Percentiles rank a stretch among this genome's conserved stretches.
Evolutionary conservation across 2,113 vertebrate species (phyloP).

Genomic region (Burhinus bistriatus): DNA sequence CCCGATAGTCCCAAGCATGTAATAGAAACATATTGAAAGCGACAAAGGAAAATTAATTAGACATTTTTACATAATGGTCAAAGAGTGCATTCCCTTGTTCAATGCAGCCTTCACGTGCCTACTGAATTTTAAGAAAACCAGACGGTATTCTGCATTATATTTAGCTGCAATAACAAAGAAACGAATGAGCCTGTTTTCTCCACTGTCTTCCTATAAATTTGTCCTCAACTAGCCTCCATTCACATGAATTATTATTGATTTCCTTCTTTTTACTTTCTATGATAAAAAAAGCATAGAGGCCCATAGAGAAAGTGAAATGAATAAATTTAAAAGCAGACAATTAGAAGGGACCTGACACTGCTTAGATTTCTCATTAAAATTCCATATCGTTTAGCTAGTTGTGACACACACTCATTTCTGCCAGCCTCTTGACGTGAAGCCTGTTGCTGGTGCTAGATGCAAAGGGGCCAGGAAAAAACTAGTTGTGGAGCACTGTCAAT

Average conservation of each 20-base stretch:
- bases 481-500: not conserved
- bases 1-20: not conserved
- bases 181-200: not conserved
- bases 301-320: not conserved
- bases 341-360: not conserved
- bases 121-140: not conserved
- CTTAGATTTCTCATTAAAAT: not conserved
- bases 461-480: not conserved
- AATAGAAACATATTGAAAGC: conserved; percentile 23
- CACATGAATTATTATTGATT: not conserved
- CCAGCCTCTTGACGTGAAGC: not conserved
- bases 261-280: not conserved
- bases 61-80: conserved; percentile 9
- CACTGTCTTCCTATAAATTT: not conserved
- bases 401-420: not conserved
- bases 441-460: not conserved
- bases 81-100: not conserved
- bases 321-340: not conserved
- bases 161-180: not conserved
- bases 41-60: conserved; percentile 46
- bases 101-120: not conserved
- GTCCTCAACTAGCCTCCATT: not conserved
- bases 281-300: not conserved
- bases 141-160: not conserved
- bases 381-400: not conserved